Evolutionary conservation across 2,113 vertebrate genomes (phyloP).

Genomic region (Grammatotria lemairii): DNA sequence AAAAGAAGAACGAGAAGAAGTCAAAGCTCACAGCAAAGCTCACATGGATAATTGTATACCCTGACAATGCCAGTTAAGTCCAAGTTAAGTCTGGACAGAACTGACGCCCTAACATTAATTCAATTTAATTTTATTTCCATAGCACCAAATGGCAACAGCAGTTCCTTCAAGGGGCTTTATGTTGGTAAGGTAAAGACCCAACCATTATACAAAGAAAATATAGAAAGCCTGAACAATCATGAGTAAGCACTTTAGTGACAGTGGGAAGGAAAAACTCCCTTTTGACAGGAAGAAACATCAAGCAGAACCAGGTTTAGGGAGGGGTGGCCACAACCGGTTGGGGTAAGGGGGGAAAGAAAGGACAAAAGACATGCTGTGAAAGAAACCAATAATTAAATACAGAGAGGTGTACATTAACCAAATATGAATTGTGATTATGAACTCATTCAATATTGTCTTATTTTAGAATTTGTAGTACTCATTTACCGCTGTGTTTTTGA

Average conservation of each 20-base stretch:
- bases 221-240: neutral
- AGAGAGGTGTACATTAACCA: neutral
- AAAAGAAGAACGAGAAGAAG: rapidly evolving
- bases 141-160: neutral
- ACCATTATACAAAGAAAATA: neutral
- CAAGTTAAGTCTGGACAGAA: neutral
- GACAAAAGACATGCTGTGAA: neutral
- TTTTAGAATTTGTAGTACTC: neutral
- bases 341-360: neutral
- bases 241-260: neutral
- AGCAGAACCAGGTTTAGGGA: neutral
- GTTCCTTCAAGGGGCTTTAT: neutral
- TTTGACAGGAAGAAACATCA: neutral
- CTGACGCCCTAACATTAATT: neutral
- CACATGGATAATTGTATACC: neutral
- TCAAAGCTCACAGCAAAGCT: neutral
- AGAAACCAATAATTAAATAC: neutral
- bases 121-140: neutral
- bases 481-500: neutral
- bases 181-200: neutral
- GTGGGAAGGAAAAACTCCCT: neutral
- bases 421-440: neutral
- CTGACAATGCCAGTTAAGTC: neutral
- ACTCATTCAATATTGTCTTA: neutral
- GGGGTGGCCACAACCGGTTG: rapidly evolving